These are phyloP conservation scores for Holothuria glaberrima DNA, from an alignment of 35 echinoderm and acorn worm genomes.

Conservation along the genomic window DNA sequence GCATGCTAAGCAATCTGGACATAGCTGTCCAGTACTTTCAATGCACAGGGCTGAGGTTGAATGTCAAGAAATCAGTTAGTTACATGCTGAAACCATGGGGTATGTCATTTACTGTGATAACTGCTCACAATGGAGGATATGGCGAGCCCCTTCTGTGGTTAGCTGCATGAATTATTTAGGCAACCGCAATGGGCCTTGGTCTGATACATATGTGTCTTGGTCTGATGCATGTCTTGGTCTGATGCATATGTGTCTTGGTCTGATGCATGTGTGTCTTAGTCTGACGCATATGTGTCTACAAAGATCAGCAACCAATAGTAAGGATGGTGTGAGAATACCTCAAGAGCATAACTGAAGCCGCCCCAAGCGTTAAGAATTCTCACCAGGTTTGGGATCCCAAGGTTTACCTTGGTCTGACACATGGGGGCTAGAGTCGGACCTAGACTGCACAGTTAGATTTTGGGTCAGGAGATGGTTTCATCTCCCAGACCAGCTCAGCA, in stretches of 20 bases:
- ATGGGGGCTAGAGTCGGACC: neutral
- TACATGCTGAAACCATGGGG: neutral
- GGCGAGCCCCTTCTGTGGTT: neutral
- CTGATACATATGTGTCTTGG: slow-evolving; percentile 9
- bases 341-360: slow-evolving; percentile 13
- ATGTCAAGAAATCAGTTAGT: slow-evolving; percentile 32
- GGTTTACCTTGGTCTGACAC: neutral
- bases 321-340: neutral
- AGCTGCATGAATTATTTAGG: neutral
- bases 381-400: neutral
- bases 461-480: slow-evolving; percentile 26
- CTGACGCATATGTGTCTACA: neutral
- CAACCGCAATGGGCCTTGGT: slow-evolving; percentile 6
- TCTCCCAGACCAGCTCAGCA: neutral
- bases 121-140: neutral
- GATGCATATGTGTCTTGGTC: slow-evolving; percentile 6
- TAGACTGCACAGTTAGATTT: neutral
- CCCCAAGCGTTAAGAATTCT: neutral
- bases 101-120: neutral
- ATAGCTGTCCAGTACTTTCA: neutral
- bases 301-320: neutral
- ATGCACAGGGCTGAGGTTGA: neutral
- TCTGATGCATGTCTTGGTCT: neutral
- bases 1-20: neutral
- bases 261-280: no score